Conservation (phyloP, 2,797 vertebrate genomes). For the Arremon brunneinucha region DNA sequence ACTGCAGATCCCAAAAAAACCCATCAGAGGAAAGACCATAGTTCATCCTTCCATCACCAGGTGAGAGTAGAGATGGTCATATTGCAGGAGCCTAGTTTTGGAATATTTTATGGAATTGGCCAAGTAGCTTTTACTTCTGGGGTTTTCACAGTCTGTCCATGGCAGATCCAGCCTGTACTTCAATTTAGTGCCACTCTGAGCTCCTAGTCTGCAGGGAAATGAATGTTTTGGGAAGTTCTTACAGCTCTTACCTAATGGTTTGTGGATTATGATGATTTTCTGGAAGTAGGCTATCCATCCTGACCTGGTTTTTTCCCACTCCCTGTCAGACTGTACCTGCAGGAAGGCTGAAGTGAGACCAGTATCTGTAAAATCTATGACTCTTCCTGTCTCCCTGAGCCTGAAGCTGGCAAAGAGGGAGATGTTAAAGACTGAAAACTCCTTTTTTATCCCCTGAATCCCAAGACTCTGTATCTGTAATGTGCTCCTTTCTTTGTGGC, state of each 20-base stretch:
- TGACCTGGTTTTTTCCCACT: neutral
- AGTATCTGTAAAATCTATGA: neutral
- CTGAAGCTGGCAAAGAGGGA: neutral
- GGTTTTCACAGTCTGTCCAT: neutral
- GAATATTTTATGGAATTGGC: neutral
- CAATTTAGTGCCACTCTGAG: neutral
- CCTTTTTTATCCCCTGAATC: neutral
- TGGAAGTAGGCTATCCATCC: neutral
- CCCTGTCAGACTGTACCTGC: neutral
- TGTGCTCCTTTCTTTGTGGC: neutral
- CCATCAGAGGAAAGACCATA: neutral
- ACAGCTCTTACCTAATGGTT: neutral
- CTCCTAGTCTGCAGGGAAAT: fast-evolving
- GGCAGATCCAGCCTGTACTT: neutral
- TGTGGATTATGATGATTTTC: neutral
- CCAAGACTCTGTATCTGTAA: neutral
- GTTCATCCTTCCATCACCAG: fast-evolving
- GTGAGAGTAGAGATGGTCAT: neutral
- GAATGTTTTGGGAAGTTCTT: neutral
- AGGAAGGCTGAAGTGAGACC: neutral
- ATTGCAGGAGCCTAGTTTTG: neutral
- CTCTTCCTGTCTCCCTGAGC: neutral
- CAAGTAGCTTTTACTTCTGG: neutral
- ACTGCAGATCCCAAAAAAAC: neutral
- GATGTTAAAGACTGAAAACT: neutral